phyloP scores from a whole-genome alignment of 64 coral and sea anemone species.

The Montipora cactus region DNA sequence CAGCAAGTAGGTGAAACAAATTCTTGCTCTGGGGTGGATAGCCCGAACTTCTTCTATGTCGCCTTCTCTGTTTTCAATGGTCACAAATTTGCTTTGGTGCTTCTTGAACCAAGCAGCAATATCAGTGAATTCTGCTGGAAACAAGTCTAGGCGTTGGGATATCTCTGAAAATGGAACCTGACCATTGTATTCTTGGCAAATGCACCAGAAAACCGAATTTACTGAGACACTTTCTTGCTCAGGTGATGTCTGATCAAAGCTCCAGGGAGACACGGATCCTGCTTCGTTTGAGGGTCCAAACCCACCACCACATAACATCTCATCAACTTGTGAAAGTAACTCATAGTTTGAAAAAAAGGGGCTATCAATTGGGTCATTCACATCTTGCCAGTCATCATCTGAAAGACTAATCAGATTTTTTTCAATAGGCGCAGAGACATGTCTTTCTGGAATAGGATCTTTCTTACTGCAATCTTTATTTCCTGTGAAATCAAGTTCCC shows the following conservation, averaged over 20 bases:
- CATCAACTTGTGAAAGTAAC: conserved; percentile 36
- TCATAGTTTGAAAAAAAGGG: not conserved
- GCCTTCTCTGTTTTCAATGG: conserved; percentile 47
- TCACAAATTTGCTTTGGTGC: conserved; percentile 42
- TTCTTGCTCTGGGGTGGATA: conserved; percentile 11
- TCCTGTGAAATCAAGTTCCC: not conserved
- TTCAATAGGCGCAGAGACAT: not conserved
- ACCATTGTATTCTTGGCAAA: conserved; percentile 54
- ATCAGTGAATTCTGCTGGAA: conserved; percentile 32
- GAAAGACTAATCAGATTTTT: conserved; percentile 19
- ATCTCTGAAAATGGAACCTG: conserved; percentile 56
- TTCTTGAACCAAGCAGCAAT: conserved; percentile 68
- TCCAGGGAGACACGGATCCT: conserved; percentile 10
- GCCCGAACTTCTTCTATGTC: conserved; percentile 63
- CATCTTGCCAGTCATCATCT: conserved; percentile 15
- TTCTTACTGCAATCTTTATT: not conserved
- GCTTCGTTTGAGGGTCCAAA: conserved; percentile 10
- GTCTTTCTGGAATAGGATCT: not conserved
- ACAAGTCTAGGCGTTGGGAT: conserved; percentile 33
- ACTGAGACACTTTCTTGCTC: not conserved
- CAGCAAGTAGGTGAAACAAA: conserved; percentile 75
- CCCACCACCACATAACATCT: not conserved
- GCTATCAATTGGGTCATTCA: not conserved
- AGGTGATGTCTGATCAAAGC: not conserved
- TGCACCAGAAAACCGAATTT: conserved; percentile 52